Base-by-base conservation (phyloP, 2,888 invertebrate species). In the Syrphus vitripennis region DNA sequence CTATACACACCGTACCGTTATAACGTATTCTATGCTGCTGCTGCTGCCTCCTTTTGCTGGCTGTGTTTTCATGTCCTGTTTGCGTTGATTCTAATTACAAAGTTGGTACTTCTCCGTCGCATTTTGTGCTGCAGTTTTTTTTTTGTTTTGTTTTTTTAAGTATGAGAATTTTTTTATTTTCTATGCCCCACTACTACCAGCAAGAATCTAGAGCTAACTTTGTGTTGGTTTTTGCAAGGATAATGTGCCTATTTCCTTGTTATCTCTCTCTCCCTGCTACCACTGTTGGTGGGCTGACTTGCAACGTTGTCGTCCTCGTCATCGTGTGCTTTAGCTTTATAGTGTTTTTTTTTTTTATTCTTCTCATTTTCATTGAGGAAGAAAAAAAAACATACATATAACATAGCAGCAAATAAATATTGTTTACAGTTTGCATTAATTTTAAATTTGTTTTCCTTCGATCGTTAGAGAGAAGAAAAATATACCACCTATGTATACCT, bases 61-160 rank as follows among this genome's bases (percentile, higher is more conserved):
- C 50, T 76, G 83, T 76, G 83, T 71, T 81, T 86, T 86, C 77
- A 78, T 82, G 86, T 86, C 81, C 86, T 86, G 74, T 82, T 86
- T 86, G 86, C 81, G 86, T 81, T 78, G 86, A 78, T 86, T 86
- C 86, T 86, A 86, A 86, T 86, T 86, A 86, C 82, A 81, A 86
- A 82, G 81, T 86, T 81, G 81, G 77, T 86, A 78, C 78, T 86
- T 78, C 72, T 65, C 63, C 78, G 86, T 86, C 84, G 84, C 84
- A 84, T 77, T 67, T 81, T 81, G 65, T 77, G 70, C 81, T 84
- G 84, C 84, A 84, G 67, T 84, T 76, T 84, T 61, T 34, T 59
- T 31, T 19, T 57, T 16, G 4, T 42, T 1, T 6, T n/a, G 31
- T 16, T n/a, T 53, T 26, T 14, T 24, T 34, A 34, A 7, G 48